These are phyloP conservation scores for Tenthredo mesomela DNA, from an alignment of 2,888 invertebrate species.

Conservation along the genomic window DNA sequence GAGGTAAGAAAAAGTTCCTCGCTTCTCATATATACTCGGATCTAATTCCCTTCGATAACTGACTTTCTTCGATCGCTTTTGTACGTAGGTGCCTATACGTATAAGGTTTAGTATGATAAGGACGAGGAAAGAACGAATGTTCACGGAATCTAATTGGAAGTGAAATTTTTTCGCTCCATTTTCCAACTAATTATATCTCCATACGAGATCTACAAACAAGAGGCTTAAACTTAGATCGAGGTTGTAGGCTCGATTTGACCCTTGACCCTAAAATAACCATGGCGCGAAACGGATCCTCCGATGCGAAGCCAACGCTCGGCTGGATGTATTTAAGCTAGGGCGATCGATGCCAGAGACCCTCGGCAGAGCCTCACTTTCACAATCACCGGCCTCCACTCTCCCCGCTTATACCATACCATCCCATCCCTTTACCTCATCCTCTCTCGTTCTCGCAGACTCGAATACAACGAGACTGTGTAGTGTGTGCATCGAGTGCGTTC, in stretches of 20 bases:
- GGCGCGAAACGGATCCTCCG: conserved; percentile 47
- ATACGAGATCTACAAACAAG: conserved; percentile 5
- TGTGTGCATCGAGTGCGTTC: conserved; percentile 51
- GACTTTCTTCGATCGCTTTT: background rate
- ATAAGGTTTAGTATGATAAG: background rate
- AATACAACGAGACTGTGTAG: background rate
- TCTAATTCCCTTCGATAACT: background rate
- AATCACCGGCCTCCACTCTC: conserved; percentile 48
- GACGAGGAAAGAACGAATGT: background rate
- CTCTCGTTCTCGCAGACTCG: background rate
- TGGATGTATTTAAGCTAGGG: conserved; percentile 48
- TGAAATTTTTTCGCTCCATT: background rate
- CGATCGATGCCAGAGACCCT: conserved; percentile 49
- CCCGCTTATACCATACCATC: background rate
- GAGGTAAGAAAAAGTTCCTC: background rate
- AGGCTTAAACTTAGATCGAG: conserved; percentile 7
- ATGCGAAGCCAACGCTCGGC: conserved; percentile 37
- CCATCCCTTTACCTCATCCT: background rate
- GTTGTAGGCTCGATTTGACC: conserved; percentile 33
- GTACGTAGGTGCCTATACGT: background rate
- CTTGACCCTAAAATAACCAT: conserved; percentile 47
- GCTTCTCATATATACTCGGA: background rate
- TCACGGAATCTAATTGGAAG: background rate
- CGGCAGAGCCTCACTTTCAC: conserved; percentile 52
- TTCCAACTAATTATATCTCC: background rate